Evolutionary conservation across 2,797 vertebrate species (phyloP).

Genomic region (Anguilla pacifica): DNA sequence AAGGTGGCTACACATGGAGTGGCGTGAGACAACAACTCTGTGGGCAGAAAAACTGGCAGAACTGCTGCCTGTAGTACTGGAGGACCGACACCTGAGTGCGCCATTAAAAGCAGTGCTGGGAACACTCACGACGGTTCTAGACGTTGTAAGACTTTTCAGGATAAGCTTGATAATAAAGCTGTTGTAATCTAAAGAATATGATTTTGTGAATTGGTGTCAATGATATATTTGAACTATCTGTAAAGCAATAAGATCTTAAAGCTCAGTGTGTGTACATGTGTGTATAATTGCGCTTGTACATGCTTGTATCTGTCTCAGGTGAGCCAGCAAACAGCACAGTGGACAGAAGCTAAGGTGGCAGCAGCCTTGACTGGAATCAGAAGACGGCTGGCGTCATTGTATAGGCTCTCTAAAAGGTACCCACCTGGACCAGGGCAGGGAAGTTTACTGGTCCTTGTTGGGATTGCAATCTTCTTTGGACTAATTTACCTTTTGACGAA

Average conservation of each 20-base stretch:
- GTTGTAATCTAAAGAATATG: neutral
- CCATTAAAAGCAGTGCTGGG: constrained; percentile 61
- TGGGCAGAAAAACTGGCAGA: constrained; percentile 64
- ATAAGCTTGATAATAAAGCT: neutral
- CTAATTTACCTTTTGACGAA: constrained; percentile 3
- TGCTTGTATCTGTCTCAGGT: constrained; percentile 59
- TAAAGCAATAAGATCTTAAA: neutral
- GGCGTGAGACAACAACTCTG: constrained; percentile 65
- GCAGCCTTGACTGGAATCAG: constrained; percentile 70
- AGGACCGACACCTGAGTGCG: constrained; percentile 69
- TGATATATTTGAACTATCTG: neutral
- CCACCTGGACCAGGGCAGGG: neutral
- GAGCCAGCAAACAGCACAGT: constrained; percentile 70
- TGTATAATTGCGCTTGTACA: neutral
- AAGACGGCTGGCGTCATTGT: constrained; percentile 73
- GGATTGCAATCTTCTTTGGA: neutral
- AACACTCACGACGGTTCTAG: constrained; percentile 59
- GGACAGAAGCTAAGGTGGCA: constrained; percentile 73
- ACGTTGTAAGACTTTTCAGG: constrained; percentile 69
- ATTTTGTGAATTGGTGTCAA: neutral
- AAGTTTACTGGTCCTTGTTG: neutral
- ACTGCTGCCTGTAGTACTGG: constrained; percentile 67
- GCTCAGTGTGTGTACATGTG: neutral
- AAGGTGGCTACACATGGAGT: constrained; percentile 69
- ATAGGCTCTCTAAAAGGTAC: constrained; percentile 79